These are phyloP conservation scores for Typhlichthys subterraneus DNA, from an alignment of 2,797 vertebrate species.

Conservation along the genomic window DNA sequence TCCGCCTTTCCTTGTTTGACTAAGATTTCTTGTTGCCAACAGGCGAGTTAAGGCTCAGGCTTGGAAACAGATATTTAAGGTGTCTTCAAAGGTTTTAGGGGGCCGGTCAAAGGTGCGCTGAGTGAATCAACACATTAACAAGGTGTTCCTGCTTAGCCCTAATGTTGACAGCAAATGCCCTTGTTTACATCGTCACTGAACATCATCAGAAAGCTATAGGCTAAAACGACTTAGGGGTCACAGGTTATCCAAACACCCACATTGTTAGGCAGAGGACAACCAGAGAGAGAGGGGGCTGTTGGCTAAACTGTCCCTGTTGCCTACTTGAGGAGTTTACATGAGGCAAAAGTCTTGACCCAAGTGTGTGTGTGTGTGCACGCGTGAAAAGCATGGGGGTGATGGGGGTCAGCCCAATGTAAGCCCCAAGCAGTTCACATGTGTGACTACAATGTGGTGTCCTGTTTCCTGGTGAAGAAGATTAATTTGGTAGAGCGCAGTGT, in stretches of 20 bases:
- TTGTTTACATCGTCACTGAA: conserved; percentile 40
- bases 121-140: conserved; percentile 38
- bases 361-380: no score
- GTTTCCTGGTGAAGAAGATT: conserved; percentile 38
- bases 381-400: no score
- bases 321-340: conserved; percentile 64
- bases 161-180: conserved; percentile 44
- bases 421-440: conserved; percentile 52
- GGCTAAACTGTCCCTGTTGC: conserved; percentile 50
- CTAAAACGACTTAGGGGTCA: conserved; percentile 57
- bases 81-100: conserved; percentile 29
- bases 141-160: conserved; percentile 11
- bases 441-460: conserved; percentile 16
- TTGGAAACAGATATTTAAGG: conserved; percentile 23
- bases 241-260: conserved; percentile 65
- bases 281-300: conserved; percentile 30
- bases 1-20: conserved; percentile 6
- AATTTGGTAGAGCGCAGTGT: conserved; percentile 31
- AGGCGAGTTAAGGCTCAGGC: conserved; percentile 13
- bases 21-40: not conserved
- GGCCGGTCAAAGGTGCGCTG: conserved; percentile 7
- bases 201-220: conserved; percentile 34
- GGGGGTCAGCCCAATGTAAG: conserved; percentile 25
- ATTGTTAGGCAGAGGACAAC: conserved; percentile 39
- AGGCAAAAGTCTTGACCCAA: conserved; percentile 28